Evolutionary conservation across 2,888 invertebrate species (phyloP).

Genomic region (Melanostoma mellinum): DNA sequence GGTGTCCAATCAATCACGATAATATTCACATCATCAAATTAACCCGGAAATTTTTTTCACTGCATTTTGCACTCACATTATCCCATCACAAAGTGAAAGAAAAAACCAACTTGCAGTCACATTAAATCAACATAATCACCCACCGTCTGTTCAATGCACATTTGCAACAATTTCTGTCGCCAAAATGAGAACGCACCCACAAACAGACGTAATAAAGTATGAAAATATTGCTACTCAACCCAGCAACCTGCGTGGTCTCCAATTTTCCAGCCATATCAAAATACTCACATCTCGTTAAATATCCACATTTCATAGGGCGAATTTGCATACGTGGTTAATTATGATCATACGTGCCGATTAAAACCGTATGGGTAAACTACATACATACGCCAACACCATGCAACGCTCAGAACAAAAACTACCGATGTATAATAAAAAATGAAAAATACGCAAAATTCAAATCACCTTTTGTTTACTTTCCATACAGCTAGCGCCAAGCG

Average conservation of each 20-base stretch:
- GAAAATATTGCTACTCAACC: constrained; percentile 3
- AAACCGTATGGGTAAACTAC: constrained; percentile 34
- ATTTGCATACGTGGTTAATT: constrained; percentile 75
- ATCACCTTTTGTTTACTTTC: constrained; percentile 71
- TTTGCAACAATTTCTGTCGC: constrained; percentile 60
- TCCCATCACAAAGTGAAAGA: constrained; percentile 17
- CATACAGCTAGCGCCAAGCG: not conserved
- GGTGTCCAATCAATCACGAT: constrained; percentile 1
- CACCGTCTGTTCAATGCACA: constrained; percentile 27
- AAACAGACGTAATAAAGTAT: constrained; percentile 13
- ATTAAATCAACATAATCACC: constrained; percentile 55
- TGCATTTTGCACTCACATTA: constrained; percentile 22
- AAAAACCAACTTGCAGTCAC: constrained; percentile 40
- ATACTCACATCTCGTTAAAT: constrained; percentile 64
- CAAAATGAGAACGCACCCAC: constrained; percentile 63
- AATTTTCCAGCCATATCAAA: constrained; percentile 62
- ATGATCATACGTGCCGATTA: constrained; percentile 74
- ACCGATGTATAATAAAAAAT: not conserved
- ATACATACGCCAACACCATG: constrained; percentile 23
- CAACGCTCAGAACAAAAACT: not conserved
- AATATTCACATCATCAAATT: not conserved
- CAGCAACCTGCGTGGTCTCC: constrained; percentile 10
- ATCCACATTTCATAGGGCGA: constrained; percentile 67
- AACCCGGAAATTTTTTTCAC: not conserved
- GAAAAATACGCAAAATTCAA: constrained; percentile 55